Evolutionary conservation across 2,888 invertebrate species (phyloP).

Genomic region (Lordiphosa fenestrarum): DNA sequence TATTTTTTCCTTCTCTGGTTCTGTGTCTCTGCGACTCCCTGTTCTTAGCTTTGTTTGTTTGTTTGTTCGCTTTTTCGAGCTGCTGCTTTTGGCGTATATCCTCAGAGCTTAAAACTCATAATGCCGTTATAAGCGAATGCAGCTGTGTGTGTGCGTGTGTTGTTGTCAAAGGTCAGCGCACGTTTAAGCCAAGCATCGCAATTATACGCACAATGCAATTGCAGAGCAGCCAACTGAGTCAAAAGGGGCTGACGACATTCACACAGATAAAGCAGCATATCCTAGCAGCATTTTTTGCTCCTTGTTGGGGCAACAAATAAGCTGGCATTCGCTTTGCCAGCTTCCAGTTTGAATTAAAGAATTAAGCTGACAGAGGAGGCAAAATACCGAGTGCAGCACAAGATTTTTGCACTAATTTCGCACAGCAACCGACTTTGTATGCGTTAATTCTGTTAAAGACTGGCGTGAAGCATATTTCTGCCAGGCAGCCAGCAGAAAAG

Average conservation of each 20-base stretch:
- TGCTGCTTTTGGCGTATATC: slow-evolving; percentile 45
- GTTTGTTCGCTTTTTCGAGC: slow-evolving; percentile 33
- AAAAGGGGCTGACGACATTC: slow-evolving; percentile 18
- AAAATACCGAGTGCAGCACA: not conserved
- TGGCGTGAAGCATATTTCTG: slow-evolving; percentile 35
- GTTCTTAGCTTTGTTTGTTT: slow-evolving; percentile 39
- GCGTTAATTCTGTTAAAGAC: slow-evolving; percentile 58
- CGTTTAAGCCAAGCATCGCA: slow-evolving; percentile 72
- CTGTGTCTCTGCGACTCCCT: slow-evolving; percentile 6
- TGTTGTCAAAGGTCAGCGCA: slow-evolving; percentile 71
- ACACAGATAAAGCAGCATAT: slow-evolving; percentile 23
- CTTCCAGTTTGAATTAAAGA: too few species aligned
- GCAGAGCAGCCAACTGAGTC: slow-evolving; percentile 18
- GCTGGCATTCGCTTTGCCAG: slow-evolving; percentile 9
- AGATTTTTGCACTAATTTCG: slow-evolving; percentile 3
- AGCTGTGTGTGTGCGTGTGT: slow-evolving; percentile 22
- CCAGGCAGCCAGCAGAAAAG: slow-evolving; percentile 18
- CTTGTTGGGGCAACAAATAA: slow-evolving; percentile 19
- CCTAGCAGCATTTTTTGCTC: slow-evolving; percentile 20
- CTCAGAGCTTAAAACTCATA: slow-evolving; percentile 66
- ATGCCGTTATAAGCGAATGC: slow-evolving; percentile 62
- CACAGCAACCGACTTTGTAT: slow-evolving; percentile 27
- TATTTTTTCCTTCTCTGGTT: slow-evolving; percentile 19
- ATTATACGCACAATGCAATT: slow-evolving; percentile 68
- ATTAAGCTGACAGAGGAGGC: not conserved